Percentiles rank a stretch among this genome's conserved stretches.
These are phyloP conservation scores for Bergia puertoricense DNA, from an alignment of 92 coral and sea anemone species.

Conservation along the genomic window DNA sequence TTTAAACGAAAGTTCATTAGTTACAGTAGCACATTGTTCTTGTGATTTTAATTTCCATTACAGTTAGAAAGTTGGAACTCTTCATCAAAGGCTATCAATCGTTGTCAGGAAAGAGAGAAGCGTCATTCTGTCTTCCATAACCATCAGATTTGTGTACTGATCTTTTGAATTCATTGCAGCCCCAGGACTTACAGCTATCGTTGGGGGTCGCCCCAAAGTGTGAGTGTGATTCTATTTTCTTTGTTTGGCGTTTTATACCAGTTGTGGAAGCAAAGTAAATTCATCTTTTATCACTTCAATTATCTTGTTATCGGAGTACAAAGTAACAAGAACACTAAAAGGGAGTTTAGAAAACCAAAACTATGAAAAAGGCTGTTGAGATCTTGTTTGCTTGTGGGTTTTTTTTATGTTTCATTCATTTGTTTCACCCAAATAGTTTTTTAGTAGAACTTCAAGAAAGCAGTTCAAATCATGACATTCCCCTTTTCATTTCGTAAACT, in stretches of 20 bases:
- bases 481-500: not conserved
- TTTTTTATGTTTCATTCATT: not conserved
- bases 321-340: too few relatives aligned
- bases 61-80: too few relatives aligned
- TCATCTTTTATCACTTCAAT: too few relatives aligned
- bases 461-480: not conserved
- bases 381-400: not conserved
- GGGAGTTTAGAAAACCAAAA: not conserved
- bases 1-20: too few relatives aligned
- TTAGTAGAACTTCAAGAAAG: too few relatives aligned
- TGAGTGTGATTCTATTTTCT: conserved; percentile 34
- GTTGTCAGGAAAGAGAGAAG: too few relatives aligned
- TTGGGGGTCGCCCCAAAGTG: conserved; percentile 98
- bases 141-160: not conserved
- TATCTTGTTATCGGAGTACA: not conserved
- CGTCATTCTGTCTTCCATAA: not conserved
- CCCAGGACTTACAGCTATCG: conserved; percentile 94
- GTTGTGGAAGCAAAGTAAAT: not conserved
- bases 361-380: not conserved
- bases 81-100: too few relatives aligned
- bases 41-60: too few relatives aligned
- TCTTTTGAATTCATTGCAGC: conserved; percentile 58
- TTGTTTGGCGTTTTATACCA: not conserved
- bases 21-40: too few relatives aligned
- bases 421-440: too few relatives aligned